phyloP scores from a whole-genome alignment of 2,888 invertebrate genomes.

The Coenonympha glycerion region DNA sequence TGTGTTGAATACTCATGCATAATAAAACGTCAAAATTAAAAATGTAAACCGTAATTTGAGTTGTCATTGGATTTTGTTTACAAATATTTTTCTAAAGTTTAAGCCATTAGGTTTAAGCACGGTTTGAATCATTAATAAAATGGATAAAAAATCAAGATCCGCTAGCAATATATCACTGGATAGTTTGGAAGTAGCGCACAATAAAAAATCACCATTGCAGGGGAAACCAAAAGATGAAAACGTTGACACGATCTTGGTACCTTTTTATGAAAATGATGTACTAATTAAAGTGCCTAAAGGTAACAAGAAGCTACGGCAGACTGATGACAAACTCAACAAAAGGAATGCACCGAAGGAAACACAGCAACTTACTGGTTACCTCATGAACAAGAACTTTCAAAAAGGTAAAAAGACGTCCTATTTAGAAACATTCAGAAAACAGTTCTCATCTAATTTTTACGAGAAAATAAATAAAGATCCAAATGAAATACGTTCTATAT shows the following conservation, averaged over 20 bases:
- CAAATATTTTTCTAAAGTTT: not conserved
- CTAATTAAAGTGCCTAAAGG: constrained; percentile 60
- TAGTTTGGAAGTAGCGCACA: constrained; percentile 53
- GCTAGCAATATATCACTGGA: constrained; percentile 58
- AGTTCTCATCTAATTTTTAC: constrained; percentile 38
- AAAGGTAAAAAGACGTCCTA: constrained; percentile 46
- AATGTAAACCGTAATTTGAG: not conserved
- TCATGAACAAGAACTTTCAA: constrained; percentile 50
- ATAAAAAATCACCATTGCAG: constrained; percentile 36
- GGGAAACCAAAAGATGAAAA: constrained; percentile 40
- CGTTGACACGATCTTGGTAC: constrained; percentile 64
- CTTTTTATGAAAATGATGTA: constrained; percentile 68
- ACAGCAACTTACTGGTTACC: constrained; percentile 41
- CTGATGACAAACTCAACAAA: constrained; percentile 31
- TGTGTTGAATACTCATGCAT: too few relatives aligned
- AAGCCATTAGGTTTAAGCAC: not conserved
- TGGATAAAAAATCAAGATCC: constrained; percentile 50
- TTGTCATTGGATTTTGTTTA: constrained; percentile 29
- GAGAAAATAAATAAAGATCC: constrained; percentile 29
- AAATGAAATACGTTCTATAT: constrained; percentile 56
- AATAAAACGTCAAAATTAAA: constrained; percentile 1
- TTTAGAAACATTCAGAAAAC: constrained; percentile 61
- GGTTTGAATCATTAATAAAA: constrained; percentile 30
- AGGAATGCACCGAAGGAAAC: constrained; percentile 35
- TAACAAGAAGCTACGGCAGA: constrained; percentile 38